phyloP scores from a whole-genome alignment of 2,888 invertebrate species.

The Prosopocoilus inquinatus region DNA sequence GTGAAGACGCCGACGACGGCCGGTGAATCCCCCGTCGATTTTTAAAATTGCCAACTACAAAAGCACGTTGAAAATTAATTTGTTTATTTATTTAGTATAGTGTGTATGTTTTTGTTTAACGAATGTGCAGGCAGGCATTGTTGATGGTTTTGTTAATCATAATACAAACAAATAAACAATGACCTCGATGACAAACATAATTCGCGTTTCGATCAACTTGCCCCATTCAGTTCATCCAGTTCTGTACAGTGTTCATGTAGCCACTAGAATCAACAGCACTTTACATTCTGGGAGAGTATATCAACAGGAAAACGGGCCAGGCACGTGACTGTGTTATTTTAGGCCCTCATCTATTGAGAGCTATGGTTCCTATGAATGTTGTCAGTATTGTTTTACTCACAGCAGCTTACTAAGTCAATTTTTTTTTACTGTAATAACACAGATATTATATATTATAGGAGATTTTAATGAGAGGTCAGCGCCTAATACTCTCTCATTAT shows the following conservation, averaged over 20 bases:
- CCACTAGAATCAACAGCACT: conserved; percentile 1
- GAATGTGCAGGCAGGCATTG: background rate
- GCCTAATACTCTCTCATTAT: too few species aligned
- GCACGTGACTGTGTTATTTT: background rate
- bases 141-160: background rate
- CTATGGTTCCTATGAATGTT: too few species aligned
- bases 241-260: background rate
- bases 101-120: background rate
- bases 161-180: conserved; percentile 1
- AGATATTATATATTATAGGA: too few species aligned
- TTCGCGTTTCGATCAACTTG: background rate
- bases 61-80: too few species aligned
- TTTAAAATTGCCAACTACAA: too few species aligned
- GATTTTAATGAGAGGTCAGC: too few species aligned
- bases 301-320: background rate
- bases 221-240: background rate
- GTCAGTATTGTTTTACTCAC: too few species aligned
- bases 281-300: background rate
- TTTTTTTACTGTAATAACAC: too few species aligned
- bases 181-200: background rate
- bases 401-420: too few species aligned
- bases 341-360: background rate
- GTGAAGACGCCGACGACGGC: too few species aligned
- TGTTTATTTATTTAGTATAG: too few species aligned
- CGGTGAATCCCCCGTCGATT: too few species aligned